These are phyloP conservation scores for Drosophila kanapiae DNA, from an alignment of 1,140 invertebrate genomes.

Conservation along the genomic window DNA sequence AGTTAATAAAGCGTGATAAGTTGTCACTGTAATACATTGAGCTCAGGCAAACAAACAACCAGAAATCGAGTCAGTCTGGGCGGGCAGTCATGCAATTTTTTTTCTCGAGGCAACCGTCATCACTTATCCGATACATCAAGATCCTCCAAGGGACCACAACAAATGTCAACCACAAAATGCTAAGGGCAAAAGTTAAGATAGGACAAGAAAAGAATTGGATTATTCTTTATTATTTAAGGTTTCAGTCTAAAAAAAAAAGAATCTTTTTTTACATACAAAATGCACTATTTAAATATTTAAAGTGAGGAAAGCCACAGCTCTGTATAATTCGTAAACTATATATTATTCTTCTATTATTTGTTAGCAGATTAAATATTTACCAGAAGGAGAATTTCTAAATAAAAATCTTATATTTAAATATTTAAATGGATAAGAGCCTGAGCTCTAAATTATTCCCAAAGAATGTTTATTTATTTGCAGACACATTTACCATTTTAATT, in stretches of 20 bases:
- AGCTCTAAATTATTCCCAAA: not conserved
- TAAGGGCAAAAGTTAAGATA: slow-evolving; percentile 19
- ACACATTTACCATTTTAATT: not conserved
- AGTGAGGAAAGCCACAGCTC: not conserved
- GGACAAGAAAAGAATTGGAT: slow-evolving; percentile 22
- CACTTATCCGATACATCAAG: slow-evolving; percentile 46
- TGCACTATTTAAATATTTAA: not conserved
- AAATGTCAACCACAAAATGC: slow-evolving; percentile 29
- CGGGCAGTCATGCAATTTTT: slow-evolving; percentile 7
- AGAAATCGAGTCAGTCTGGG: slow-evolving; percentile 12
- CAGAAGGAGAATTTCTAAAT: not conserved
- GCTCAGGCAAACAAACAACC: slow-evolving; percentile 43
- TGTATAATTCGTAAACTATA: no score
- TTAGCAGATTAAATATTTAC: no score
- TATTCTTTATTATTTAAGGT: slow-evolving; percentile 2
- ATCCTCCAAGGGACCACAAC: slow-evolving; percentile 5
- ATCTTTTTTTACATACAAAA: no score
- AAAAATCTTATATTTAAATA: not conserved
- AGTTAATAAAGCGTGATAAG: slow-evolving; percentile 70
- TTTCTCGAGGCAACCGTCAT: slow-evolving; percentile 36
- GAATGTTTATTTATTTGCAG: not conserved
- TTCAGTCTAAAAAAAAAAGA: not conserved
- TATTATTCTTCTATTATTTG: no score
- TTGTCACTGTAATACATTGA: slow-evolving; percentile 63
- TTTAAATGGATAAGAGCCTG: not conserved